These are phyloP conservation scores for Drosophila austrosaltans DNA, from an alignment of 2,888 invertebrate species.

Conservation along the genomic window DNA sequence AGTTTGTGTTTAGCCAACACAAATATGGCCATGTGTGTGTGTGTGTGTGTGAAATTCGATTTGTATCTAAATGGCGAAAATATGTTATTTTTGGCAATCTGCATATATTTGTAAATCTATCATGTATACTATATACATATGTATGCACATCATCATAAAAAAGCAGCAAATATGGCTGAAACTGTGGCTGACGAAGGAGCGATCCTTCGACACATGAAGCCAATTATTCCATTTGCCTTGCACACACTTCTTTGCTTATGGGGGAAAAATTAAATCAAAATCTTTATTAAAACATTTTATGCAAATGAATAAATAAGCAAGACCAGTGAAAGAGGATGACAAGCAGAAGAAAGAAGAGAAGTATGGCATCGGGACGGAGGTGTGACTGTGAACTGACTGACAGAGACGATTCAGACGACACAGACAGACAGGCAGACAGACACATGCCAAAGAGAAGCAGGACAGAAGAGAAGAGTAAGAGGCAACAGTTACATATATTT, in stretches of 20 bases:
- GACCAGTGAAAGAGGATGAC: conserved; percentile 15
- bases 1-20: no score
- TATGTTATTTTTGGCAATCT: conserved; percentile 12
- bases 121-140: no score
- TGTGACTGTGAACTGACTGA: conserved; percentile 15
- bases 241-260: conserved; percentile 5
- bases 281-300: conserved; percentile 72
- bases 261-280: conserved; percentile 62
- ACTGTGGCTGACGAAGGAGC: conserved; percentile 4
- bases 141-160: background rate
- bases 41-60: conserved; percentile 3
- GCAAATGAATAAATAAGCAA: conserved; percentile 74
- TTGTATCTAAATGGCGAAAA: conserved; percentile 12
- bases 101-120: conserved; percentile 1
- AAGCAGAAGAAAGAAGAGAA: background rate
- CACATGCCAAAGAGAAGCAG: conserved; percentile 2
- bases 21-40: background rate
- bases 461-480: background rate
- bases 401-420: conserved; percentile 30
- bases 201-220: conserved; percentile 20
- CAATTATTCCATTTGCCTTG: conserved; percentile 42
- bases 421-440: conserved; percentile 1
- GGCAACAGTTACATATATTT: conserved; percentile 65
- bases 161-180: conserved; percentile 4
- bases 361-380: background rate